Base-by-base conservation (phyloP, 1,140 invertebrate species). In the Cryptotermes secundus region DNA sequence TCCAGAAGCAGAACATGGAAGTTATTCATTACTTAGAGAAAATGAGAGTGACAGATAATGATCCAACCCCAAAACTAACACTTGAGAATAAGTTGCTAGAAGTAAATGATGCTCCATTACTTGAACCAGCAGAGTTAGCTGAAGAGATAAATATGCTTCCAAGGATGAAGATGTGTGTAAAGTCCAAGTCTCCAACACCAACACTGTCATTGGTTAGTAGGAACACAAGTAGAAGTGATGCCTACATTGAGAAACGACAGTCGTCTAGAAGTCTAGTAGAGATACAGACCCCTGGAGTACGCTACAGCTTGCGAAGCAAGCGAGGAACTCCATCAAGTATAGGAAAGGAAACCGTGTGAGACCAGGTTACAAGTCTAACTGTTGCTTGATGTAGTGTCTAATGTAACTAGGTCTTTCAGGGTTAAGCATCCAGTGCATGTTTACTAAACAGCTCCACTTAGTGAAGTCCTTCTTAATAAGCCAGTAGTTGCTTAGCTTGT, bases 1-100 rank as follows among this genome's bases (percentile, higher is more conserved):
- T 84, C 42, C 80, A 84, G 45, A 45, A 84, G 26, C 84, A 84
- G 81, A 84, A 84, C 59, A 35, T 35, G n/a, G 35, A 84, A 84
- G 35, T 84, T 22, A 2, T 84, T 24, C 10, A 45, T 9, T 82
- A 7, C 38, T 82, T 82, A 45, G 81, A 81, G 1, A 53, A 45
- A 82, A 31, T 82, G 24, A 53, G 38, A 82, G 7, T 10, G 26
- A 31, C 14, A n/a, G 59, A n/a, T 31, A 72, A 72, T 31, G 7
- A 26, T 7, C 26, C 7, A 72, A n/a, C n/a, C 16, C n/a, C 9
- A 72, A 72, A 72, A 72, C 4, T 72, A 72, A 31, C 59, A 3
- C 26, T 31, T 72, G 26, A 12, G 4, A 72, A 72, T 72, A 31
- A 72, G n/a, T n/a, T 72, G n/a, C 4, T 12, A 9, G 9, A 31